Evolutionary conservation across 2,797 vertebrate genomes (phyloP).

Genomic region (Pangasius krempfi): DNA sequence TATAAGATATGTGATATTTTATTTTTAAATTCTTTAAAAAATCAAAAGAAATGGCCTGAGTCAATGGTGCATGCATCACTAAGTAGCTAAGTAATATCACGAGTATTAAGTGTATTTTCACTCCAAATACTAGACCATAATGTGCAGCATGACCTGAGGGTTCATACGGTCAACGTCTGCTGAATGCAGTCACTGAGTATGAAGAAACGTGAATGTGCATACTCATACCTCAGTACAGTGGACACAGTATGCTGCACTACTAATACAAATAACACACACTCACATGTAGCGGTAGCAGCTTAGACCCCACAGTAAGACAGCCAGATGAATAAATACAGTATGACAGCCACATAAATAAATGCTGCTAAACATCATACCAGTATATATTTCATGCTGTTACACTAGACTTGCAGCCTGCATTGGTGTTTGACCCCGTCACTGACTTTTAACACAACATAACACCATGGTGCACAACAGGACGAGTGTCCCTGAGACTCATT

Average conservation of each 20-base stretch:
- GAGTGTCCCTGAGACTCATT: constrained; percentile 39
- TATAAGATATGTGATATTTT: not conserved
- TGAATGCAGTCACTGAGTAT: constrained; percentile 68
- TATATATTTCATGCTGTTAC: not conserved
- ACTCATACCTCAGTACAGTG: constrained; percentile 70
- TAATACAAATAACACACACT: constrained; percentile 11
- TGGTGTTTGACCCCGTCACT: not conserved
- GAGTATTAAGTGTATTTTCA: constrained; percentile 19
- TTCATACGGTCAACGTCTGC: constrained; percentile 35
- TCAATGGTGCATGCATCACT: not conserved
- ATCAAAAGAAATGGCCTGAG: not conserved
- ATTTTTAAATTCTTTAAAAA: not conserved
- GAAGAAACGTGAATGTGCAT: constrained; percentile 66
- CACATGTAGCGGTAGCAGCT: constrained; percentile 17
- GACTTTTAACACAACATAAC: constrained; percentile 10
- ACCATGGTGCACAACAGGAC: constrained; percentile 17
- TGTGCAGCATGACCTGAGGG: constrained; percentile 53
- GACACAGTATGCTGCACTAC: constrained; percentile 46
- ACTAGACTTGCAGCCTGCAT: not conserved
- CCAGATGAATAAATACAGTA: constrained; percentile 25
- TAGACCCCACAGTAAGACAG: not conserved
- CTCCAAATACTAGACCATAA: constrained; percentile 47
- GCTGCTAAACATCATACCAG: not conserved
- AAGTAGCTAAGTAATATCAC: not conserved
- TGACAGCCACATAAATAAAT: constrained; percentile 20